Base-by-base conservation (phyloP, 1,140 invertebrate species). In the fruit fly (Drosophila melanogaster) region DNA sequence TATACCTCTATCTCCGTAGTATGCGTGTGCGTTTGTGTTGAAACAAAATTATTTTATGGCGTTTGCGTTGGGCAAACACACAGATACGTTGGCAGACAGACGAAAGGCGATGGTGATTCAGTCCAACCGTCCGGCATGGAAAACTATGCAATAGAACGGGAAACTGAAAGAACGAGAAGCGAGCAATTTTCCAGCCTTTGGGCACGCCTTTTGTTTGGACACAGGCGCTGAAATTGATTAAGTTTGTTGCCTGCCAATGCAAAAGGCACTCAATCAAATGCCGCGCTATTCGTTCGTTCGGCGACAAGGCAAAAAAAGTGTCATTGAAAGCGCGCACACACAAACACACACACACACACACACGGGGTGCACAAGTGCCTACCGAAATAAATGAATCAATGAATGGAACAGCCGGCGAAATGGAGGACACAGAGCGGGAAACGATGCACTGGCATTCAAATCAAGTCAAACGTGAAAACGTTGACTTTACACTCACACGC, bases 221-320 rank as follows among this genome's bases (percentile, higher is more conserved):
- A 87, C 69, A 86, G 83, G 67, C 81, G 81, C 69, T 81, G 69
- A 85, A 85, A 85, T 85, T 85, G 81, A 85, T 85, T 85, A 85
- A 85, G 81, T 85, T 85, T 85, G 81, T 87, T 87, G 78, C 74
- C 81, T 74, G 83, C 81, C 81, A 81, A 71, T 85, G 81, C 47
- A 78, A 85, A 78, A 86, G 81, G 69, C 78, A 86, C 81, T 85
- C 81, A 81, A 81, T 85, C 81, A 85, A 86, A 77, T 62, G 72
- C 43, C 59, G 58, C 41, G 40, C 37, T 14, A 10, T 11, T 43
- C 40, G 40, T 44, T 44, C 41, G 41, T 4, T 17, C 37, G 66
- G 56, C 33, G 49, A 50, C 46, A 26, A 40, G 53, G 24, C 37
- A 37, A 30, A 51, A 74, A 76, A 76, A 55, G 72, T 77, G 72